These are phyloP conservation scores for Diplolepis rosae DNA, from an alignment of 2,888 invertebrate species.

Conservation along the genomic window DNA sequence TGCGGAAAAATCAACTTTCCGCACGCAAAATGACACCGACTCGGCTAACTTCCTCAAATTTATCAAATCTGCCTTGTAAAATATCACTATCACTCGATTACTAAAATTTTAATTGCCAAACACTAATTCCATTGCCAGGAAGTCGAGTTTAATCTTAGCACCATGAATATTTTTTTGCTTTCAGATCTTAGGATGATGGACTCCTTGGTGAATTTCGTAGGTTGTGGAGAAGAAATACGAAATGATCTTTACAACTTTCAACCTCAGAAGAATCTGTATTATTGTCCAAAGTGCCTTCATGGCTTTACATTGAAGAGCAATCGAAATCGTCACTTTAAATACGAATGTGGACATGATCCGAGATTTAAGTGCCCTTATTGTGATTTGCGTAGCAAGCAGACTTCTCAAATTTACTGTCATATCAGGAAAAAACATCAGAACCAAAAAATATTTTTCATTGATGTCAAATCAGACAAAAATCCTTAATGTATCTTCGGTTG, in stretches of 20 bases:
- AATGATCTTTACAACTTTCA: constrained; percentile 40
- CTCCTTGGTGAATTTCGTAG: constrained; percentile 37
- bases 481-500: no score
- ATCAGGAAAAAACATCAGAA: constrained; percentile 60
- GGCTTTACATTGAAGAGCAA: constrained; percentile 61
- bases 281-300: constrained; percentile 60
- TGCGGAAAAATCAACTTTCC: no score
- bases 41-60: no score
- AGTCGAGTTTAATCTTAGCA: background rate
- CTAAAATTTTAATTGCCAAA: background rate
- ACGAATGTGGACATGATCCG: constrained; percentile 68
- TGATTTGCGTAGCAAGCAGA: constrained; percentile 58
- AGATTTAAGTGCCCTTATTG: constrained; percentile 69
- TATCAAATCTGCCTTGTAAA: no score
- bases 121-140: background rate
- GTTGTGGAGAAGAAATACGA: constrained; percentile 34
- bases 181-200: constrained; percentile 46
- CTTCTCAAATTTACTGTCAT: constrained; percentile 61
- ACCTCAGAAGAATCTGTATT: constrained; percentile 49
- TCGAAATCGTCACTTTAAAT: constrained; percentile 66
- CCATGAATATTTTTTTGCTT: constrained; percentile 31
- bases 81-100: no score
- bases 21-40: no score
- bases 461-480: constrained; percentile 30
- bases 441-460: constrained; percentile 52